phyloP scores from a whole-genome alignment of 2,797 vertebrate genomes.

The Acanthiza pusilla region DNA sequence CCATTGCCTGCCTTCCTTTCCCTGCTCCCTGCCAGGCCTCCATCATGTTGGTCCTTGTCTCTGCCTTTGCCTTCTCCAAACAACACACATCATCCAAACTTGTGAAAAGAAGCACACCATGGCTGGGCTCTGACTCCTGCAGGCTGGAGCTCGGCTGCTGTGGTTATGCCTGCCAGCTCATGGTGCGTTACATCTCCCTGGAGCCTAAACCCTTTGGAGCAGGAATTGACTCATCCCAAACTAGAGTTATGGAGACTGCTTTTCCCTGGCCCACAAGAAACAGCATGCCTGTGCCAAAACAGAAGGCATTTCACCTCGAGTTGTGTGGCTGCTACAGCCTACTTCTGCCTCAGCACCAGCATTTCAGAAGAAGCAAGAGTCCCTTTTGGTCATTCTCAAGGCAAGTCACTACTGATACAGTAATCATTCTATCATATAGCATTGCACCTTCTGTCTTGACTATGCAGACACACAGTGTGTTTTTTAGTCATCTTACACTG shows the following conservation, averaged over 20 bases:
- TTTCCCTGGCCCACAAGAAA: background rate
- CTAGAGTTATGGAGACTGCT: background rate
- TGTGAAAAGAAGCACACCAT: accelerated
- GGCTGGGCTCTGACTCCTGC: background rate
- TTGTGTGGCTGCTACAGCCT: background rate
- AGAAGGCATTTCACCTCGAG: background rate
- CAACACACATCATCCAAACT: background rate
- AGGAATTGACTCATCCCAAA: background rate
- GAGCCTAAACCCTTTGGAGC: background rate
- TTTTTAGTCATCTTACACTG: background rate
- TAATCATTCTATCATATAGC: background rate
- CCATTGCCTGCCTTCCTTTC: background rate
- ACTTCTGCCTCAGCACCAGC: background rate
- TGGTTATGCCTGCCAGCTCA: background rate
- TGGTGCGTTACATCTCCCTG: background rate
- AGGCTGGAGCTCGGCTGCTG: background rate
- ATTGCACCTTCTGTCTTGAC: background rate
- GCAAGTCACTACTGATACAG: background rate
- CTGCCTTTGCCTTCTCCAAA: background rate
- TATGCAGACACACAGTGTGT: background rate
- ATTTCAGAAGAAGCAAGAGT: background rate
- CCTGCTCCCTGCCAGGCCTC: background rate
- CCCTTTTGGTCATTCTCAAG: background rate
- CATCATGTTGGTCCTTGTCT: background rate
- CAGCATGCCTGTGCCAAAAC: background rate